phyloP scores from a whole-genome alignment of 1,140 invertebrate species.

The Ceratoteleas bidentatus region DNA sequence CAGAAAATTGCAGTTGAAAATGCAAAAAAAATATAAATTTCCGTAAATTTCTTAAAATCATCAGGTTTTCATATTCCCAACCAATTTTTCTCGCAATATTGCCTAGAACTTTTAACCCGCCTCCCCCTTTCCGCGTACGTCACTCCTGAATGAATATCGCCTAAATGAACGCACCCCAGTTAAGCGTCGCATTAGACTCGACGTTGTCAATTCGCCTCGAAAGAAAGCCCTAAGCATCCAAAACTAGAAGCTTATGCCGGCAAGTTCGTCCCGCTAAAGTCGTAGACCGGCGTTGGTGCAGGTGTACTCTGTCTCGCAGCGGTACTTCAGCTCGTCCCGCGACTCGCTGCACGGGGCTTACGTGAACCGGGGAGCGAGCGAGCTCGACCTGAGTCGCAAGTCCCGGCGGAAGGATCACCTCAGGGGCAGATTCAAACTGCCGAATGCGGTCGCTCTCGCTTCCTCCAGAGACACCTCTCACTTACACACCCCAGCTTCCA shows the following conservation, averaged over 20 bases:
- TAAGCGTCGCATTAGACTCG: too few species aligned
- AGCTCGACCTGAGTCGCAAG: slow-evolving; percentile 87
- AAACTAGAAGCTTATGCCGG: slow-evolving; percentile 26
- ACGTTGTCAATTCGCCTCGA: too few species aligned
- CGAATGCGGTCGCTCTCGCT: slow-evolving; percentile 83
- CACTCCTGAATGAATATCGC: too few species aligned
- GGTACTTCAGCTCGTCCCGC: slow-evolving; percentile 86
- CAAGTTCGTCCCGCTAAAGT: slow-evolving; percentile 65
- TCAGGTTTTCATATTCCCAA: too few species aligned
- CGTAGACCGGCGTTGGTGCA: slow-evolving; percentile 66
- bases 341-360: slow-evolving; percentile 88
- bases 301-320: slow-evolving; percentile 80
- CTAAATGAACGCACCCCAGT: too few species aligned
- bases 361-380: slow-evolving; percentile 86
- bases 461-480: slow-evolving; percentile 84
- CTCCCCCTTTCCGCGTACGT: too few species aligned
- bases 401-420: slow-evolving; percentile 84
- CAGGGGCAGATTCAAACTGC: slow-evolving; percentile 85
- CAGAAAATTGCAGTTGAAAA: too few species aligned
- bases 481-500: slow-evolving; percentile 83
- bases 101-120: too few species aligned
- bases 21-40: too few species aligned
- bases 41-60: too few species aligned
- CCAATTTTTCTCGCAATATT: too few species aligned
- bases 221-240: too few species aligned